These are phyloP conservation scores for Gopherus flavomarginatus DNA, from an alignment of 2,113 vertebrate genomes.

Conservation along the genomic window DNA sequence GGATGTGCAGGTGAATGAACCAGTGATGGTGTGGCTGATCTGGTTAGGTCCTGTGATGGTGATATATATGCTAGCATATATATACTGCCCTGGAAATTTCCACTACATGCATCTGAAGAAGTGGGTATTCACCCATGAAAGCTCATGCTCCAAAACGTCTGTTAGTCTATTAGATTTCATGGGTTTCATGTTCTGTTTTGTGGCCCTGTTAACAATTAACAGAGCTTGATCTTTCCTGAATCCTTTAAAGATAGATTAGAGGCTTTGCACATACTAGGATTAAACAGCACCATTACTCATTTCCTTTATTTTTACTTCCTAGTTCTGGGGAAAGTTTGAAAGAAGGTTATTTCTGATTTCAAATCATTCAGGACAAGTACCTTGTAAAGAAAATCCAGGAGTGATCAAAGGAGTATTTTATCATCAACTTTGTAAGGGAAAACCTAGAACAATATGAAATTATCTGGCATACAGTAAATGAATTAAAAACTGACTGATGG, in stretches of 20 bases:
- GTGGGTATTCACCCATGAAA: too few species aligned
- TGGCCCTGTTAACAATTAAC: constrained; percentile 27
- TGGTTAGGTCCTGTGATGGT: too few species aligned
- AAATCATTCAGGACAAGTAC: too few species aligned
- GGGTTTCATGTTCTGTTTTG: constrained; percentile 29
- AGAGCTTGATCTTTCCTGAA: constrained; percentile 7
- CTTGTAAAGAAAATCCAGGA: not conserved
- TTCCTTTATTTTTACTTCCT: constrained; percentile 16
- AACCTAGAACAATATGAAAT: too few species aligned
- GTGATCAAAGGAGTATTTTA: not conserved
- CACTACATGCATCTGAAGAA: too few species aligned
- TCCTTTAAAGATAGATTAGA: constrained; percentile 11
- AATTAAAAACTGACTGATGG: too few species aligned
- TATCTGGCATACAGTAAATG: too few species aligned
- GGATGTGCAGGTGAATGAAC: too few species aligned
- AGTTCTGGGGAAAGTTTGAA: not conserved
- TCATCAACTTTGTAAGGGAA: not conserved
- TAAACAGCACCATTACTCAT: not conserved
- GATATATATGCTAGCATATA: too few species aligned
- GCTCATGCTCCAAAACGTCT: too few species aligned
- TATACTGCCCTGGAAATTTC: too few species aligned
- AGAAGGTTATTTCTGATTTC: not conserved
- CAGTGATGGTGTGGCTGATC: too few species aligned
- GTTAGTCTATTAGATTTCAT: constrained; percentile 29
- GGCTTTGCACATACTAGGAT: constrained; percentile 19